Evolutionary conservation across 2,113 vertebrate genomes (phyloP), one percentile per base, ranked within the genome.

Genomic region (Illadopsis cleaveri): DNA sequence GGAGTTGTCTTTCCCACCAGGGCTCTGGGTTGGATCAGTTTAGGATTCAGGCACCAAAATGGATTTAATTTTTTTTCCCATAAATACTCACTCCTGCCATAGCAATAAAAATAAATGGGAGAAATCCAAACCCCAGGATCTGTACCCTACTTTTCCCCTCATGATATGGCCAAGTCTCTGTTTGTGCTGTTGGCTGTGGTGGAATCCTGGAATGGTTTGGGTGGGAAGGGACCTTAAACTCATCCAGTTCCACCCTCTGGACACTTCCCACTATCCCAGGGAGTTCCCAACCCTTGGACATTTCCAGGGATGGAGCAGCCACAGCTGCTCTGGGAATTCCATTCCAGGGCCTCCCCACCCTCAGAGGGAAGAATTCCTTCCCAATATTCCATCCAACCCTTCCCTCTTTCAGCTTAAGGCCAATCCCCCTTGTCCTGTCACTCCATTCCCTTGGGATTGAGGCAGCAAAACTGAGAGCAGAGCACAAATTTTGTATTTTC

Each of bases 41-140:
- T 17, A 53, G 38, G 50, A 48, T 82, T 33, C 48, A n/a, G 17
- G 15, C 6, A 31, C 6, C 18, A 38, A 28, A 91, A 90, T 53
- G 10, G 38, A 73, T 6, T 19, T 23, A 5, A 42, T 4, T 11
- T 82, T 25, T 25, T 19, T 71, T 16, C 42, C 20, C 62, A 47
- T 10, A 44, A 37, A 87, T 23, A 42, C 1, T 19, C 24, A 44
- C 5, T 16, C 4, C 27, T 19, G 27, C 4, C 0, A 0, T 8
- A 27, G 68, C 12, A 53, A 50, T 15, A 61, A 1, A 10, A 61
- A 40, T 11, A 56, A 5, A 9, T 19, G n/a, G 23, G 23, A 42
- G 27, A 77, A 85, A 54, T 10, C 5, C 0, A 50, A 47, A 80
- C 47, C 28, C 22, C 16, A 45, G 57, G 19, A 60, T 42, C 28